phyloP scores from a whole-genome alignment of 1,140 invertebrate species.

The Scaptomyza graminum region DNA sequence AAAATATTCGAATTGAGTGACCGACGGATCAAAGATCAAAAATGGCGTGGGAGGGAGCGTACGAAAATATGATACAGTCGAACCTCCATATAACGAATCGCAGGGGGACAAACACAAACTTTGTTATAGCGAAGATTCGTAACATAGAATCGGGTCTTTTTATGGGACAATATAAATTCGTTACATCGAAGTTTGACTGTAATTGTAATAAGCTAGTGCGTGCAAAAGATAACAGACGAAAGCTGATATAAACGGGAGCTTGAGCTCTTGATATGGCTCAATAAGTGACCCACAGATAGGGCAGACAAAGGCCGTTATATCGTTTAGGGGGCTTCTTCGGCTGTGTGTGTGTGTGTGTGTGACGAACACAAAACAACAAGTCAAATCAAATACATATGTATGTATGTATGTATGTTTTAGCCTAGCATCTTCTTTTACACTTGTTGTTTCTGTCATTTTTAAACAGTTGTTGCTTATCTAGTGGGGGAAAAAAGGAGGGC shows the following conservation, averaged over 20 bases:
- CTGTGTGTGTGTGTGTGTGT: not conserved
- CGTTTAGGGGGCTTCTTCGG: not conserved
- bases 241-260: conserved; percentile 20
- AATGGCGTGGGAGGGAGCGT: not conserved
- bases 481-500: conserved; percentile 14
- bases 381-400: conserved; percentile 5
- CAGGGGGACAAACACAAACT: no score
- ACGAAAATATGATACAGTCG: not conserved
- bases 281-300: conserved; percentile 42
- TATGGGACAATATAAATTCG: no score
- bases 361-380: not conserved
- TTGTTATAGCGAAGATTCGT: no score
- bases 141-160: no score
- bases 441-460: conserved; percentile 7
- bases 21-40: no score
- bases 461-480: conserved; percentile 27
- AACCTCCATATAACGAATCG: no score
- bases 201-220: conserved; percentile 61
- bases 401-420: conserved; percentile 1
- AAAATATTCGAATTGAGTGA: no score
- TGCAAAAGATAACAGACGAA: conserved; percentile 14
- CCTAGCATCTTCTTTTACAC: conserved; percentile 14
- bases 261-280: conserved; percentile 31
- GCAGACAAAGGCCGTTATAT: conserved; percentile 42
- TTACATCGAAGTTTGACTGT: no score